A percentile compares a stretch with the other conserved stretches of the same genome.
Conservation (phyloP, 2,113 vertebrate species). For the Hydrolagus affinis region DNA sequence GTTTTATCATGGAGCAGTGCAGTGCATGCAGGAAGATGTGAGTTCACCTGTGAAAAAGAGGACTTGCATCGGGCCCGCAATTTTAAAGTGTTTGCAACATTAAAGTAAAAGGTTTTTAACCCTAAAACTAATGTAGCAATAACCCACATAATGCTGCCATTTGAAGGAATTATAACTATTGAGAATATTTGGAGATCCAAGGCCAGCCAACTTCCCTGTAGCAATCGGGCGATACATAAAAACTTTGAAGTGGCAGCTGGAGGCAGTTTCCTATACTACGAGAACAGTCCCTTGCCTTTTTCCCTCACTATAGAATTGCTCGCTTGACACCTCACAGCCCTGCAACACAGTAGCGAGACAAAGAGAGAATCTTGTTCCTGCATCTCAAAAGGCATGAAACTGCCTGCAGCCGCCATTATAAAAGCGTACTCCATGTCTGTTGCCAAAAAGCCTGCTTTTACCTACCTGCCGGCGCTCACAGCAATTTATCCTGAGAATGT, state of each 20-base stretch:
- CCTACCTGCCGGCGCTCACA: not conserved
- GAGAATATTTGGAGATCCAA: not conserved
- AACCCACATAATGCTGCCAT: not conserved
- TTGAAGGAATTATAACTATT: not conserved
- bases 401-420: slow-evolving; percentile 23
- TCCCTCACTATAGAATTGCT: slow-evolving; percentile 11
- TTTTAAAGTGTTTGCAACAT: too few relatives aligned
- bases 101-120: not conserved
- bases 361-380: not conserved
- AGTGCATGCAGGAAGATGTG: too few relatives aligned
- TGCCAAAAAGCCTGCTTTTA: slow-evolving; percentile 13
- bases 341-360: not conserved
- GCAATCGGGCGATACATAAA: not conserved
- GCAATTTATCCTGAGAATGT: slow-evolving; percentile 16
- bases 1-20: too few relatives aligned
- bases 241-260: not conserved
- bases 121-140: not conserved
- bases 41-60: too few relatives aligned
- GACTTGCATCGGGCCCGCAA: too few relatives aligned
- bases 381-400: not conserved
- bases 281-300: not conserved
- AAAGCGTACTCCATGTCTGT: slow-evolving; percentile 7
- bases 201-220: not conserved
- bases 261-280: not conserved
- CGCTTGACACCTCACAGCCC: not conserved